phyloP scores from a whole-genome alignment of 1,140 invertebrate genomes.

The Pinna nobilis region DNA sequence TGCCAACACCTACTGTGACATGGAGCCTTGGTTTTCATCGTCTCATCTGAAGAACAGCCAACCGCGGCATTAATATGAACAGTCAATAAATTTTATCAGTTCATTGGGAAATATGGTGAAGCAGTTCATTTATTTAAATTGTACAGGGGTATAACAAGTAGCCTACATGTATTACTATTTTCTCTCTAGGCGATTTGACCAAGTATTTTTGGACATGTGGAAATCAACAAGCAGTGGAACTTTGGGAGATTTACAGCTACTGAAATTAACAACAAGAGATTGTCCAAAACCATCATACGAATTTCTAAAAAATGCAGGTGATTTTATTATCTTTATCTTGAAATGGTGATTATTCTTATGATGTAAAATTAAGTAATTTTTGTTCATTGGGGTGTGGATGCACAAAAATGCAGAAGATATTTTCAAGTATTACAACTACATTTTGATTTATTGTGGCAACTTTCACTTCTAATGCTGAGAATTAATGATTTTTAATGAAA shows the following conservation, averaged over 20 bases:
- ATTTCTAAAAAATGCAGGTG: conserved; percentile 52
- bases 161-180: not conserved
- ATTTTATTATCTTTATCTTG: not conserved
- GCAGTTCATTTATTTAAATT: conserved; percentile 22
- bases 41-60: conserved; percentile 41
- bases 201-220: conserved; percentile 28
- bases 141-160: conserved; percentile 23
- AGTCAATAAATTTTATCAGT: conserved; percentile 35
- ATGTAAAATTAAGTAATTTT: too few species aligned
- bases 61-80: conserved; percentile 21
- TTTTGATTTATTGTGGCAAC: too few species aligned
- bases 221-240: not conserved
- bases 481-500: too few species aligned
- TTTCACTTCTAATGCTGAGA: too few species aligned
- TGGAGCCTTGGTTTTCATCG: too few species aligned
- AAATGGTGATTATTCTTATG: not conserved
- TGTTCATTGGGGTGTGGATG: too few species aligned
- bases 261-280: conserved; percentile 48
- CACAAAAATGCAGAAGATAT: too few species aligned
- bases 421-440: too few species aligned
- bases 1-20: too few species aligned
- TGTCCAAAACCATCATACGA: conserved; percentile 55
- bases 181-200: conserved; percentile 38
- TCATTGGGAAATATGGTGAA: conserved; percentile 23
- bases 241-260: conserved; percentile 31